A percentile compares a stretch with the other conserved stretches of the same genome.
These are phyloP conservation scores for Cirrhinus mrigala DNA, from an alignment of 2,797 vertebrate species.

Conservation along the genomic window DNA sequence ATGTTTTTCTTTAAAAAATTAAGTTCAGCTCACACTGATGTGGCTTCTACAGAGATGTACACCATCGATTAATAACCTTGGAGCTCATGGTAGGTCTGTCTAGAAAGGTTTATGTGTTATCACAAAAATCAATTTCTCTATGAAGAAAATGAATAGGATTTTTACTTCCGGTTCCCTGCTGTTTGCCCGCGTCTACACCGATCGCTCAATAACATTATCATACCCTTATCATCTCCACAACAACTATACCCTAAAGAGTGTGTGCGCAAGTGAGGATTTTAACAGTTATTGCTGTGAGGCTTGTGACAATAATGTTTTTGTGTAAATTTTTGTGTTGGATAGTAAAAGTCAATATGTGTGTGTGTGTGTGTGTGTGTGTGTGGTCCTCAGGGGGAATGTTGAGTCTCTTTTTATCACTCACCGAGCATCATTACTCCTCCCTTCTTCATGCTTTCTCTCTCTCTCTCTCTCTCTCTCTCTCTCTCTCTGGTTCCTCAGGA, in stretches of 20 bases:
- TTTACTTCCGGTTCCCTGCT: constrained; percentile 12
- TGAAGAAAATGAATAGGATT: constrained; percentile 1
- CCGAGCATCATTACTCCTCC: constrained; percentile 51
- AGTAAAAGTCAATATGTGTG: constrained; percentile 38
- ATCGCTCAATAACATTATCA: constrained; percentile 2
- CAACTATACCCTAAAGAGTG: constrained; percentile 4
- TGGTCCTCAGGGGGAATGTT: constrained; percentile 29
- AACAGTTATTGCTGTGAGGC: constrained; percentile 31
- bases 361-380: constrained; percentile 48
- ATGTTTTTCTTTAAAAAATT: neutral
- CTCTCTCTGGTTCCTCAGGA: constrained; percentile 38
- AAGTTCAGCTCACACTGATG: neutral
- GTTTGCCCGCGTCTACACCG: neutral
- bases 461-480: constrained; percentile 43
- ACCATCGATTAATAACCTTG: constrained; percentile 2
- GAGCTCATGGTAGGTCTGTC: constrained; percentile 6
- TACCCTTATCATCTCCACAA: constrained; percentile 17
- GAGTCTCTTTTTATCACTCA: constrained; percentile 58
- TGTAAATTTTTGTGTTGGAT: constrained; percentile 11
- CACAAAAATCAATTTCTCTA: constrained; percentile 13
- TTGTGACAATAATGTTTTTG: constrained; percentile 39
- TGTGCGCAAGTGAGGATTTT: constrained; percentile 1
- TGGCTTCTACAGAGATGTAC: neutral
- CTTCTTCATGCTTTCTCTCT: constrained; percentile 31
- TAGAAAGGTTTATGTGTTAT: constrained; percentile 8